phyloP scores from a whole-genome alignment of 2,113 vertebrate species.

The Pheucticus melanocephalus region DNA sequence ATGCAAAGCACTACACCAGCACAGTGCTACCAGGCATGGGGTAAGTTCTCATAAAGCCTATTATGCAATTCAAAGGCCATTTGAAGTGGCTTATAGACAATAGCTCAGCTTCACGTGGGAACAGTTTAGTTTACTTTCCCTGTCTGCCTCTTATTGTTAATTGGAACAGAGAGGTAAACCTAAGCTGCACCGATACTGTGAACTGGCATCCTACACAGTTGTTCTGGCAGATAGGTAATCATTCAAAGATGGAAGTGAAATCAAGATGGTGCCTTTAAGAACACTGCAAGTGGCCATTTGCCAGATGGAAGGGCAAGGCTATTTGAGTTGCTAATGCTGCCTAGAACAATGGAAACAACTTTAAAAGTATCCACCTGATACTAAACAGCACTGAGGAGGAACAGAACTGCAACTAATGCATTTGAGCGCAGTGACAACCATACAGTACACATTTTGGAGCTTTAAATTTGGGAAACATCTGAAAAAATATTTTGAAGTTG shows the following conservation, averaged over 20 bases:
- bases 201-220: not conserved
- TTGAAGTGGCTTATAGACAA: slow-evolving; percentile 21
- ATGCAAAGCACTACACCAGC: not conserved
- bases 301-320: not conserved
- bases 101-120: not conserved
- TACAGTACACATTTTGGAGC: not conserved
- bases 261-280: not conserved
- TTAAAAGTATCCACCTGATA: not conserved
- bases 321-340: slow-evolving; percentile 14
- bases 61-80: slow-evolving; percentile 24
- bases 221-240: not conserved
- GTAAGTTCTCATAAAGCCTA: slow-evolving; percentile 1
- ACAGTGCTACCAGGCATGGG: not conserved
- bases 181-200: not conserved
- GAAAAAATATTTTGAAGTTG: not conserved
- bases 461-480: not conserved
- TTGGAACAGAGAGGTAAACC: not conserved
- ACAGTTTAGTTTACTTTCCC: not conserved
- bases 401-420: not conserved
- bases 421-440: not conserved
- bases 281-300: not conserved
- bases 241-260: not conserved
- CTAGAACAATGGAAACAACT: not conserved
- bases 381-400: not conserved
- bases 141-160: not conserved